phyloP scores from a whole-genome alignment of 2,113 vertebrate genomes.

The Cochlearius cochlearius region DNA sequence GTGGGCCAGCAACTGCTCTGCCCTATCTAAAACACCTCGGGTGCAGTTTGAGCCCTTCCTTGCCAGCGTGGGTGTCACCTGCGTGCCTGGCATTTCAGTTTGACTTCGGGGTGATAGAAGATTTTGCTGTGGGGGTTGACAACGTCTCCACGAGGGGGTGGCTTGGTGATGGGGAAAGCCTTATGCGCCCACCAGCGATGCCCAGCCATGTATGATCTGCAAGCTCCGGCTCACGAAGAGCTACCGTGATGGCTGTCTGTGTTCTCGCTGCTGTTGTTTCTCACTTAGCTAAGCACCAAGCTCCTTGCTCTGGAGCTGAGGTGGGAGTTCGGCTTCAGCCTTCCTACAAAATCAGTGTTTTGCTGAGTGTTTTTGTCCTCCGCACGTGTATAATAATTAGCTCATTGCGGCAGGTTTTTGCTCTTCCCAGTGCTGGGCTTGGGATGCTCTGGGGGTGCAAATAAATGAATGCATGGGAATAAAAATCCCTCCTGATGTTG shows the following conservation, averaged over 20 bases:
- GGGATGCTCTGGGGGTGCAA: background rate
- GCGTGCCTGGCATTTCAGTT: background rate
- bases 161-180: background rate
- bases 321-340: background rate
- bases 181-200: background rate
- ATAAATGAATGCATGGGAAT: background rate
- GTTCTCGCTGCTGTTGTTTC: background rate
- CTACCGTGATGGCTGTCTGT: background rate
- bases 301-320: background rate
- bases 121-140: background rate
- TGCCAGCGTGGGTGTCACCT: background rate
- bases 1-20: background rate
- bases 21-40: fast-evolving
- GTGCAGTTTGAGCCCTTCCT: background rate
- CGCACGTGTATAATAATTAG: background rate
- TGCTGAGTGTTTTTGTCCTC: background rate
- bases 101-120: too few species aligned
- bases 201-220: too few species aligned
- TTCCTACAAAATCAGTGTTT: background rate
- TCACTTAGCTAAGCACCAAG: background rate
- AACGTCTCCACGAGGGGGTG: too few species aligned
- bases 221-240: too few species aligned
- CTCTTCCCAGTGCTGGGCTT: background rate
- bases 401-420: background rate
- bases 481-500: background rate